Percentiles rank a stretch among this genome's conserved stretches.
Conservation (phyloP, 2,113 vertebrate species). For the Melanerpes aurifrons region DNA sequence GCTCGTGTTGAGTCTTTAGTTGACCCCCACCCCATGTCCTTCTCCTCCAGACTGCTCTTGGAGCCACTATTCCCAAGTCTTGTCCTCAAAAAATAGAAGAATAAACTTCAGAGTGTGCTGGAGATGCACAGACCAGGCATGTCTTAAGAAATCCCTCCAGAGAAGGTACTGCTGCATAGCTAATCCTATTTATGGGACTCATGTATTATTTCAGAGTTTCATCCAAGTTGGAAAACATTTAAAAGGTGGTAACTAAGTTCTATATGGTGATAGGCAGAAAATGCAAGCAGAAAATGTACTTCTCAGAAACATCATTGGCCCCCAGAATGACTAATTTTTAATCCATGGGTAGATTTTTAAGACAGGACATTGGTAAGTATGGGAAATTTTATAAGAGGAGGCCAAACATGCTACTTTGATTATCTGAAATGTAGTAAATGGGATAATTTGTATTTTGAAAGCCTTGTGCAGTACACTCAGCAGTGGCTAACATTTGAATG, state of each 20-base stretch:
- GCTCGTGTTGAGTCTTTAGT: too few relatives aligned
- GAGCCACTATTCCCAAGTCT: too few relatives aligned
- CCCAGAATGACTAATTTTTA: conserved; percentile 1
- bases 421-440: conserved; percentile 39
- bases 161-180: background rate
- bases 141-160: background rate
- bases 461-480: background rate
- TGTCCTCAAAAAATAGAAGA: background rate
- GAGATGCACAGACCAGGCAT: background rate
- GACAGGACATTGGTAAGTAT: background rate
- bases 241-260: background rate
- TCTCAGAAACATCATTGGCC: background rate
- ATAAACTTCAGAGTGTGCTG: background rate
- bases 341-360: background rate
- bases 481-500: conserved; percentile 52
- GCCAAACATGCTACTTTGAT: conserved; percentile 28
- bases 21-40: too few relatives aligned
- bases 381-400: conserved; percentile 23
- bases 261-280: background rate
- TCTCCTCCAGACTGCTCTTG: too few relatives aligned
- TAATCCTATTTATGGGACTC: background rate
- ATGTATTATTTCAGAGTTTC: background rate
- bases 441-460: conserved; percentile 70
- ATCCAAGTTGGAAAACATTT: background rate
- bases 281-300: background rate